Conservation (phyloP, 2,113 vertebrate species). For the Pelmatolapia mariae region DNA sequence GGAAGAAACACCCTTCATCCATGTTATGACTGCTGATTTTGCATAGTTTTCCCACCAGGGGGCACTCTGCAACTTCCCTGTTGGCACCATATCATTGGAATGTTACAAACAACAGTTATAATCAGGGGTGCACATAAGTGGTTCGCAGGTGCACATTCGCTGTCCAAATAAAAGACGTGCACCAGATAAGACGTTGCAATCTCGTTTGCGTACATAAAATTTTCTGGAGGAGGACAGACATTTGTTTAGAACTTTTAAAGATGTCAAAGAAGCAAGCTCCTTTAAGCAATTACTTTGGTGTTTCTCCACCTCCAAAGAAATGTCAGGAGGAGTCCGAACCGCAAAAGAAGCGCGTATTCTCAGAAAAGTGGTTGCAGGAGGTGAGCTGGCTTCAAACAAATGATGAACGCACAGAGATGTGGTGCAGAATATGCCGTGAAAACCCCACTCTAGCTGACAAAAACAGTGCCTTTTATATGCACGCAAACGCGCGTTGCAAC, state of each 20-base stretch:
- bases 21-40: neutral
- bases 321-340: neutral
- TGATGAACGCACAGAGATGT: rapidly evolving
- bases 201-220: too few species aligned
- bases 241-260: neutral
- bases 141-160: too few species aligned
- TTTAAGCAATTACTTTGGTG: neutral
- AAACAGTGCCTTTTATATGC: rapidly evolving
- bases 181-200: too few species aligned
- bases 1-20: neutral
- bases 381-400: neutral
- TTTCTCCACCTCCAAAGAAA: neutral
- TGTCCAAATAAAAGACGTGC: too few species aligned
- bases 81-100: neutral
- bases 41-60: neutral
- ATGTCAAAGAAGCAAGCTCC: neutral
- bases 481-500: neutral
- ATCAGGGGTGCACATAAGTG: rapidly evolving
- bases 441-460: neutral
- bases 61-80: neutral
- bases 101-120: neutral
- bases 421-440: neutral
- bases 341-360: rapidly evolving
- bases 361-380: rapidly evolving
- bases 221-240: neutral